Evolutionary conservation across 2,888 invertebrate species (phyloP).

Genomic region (Stictocephala bisonia): DNA sequence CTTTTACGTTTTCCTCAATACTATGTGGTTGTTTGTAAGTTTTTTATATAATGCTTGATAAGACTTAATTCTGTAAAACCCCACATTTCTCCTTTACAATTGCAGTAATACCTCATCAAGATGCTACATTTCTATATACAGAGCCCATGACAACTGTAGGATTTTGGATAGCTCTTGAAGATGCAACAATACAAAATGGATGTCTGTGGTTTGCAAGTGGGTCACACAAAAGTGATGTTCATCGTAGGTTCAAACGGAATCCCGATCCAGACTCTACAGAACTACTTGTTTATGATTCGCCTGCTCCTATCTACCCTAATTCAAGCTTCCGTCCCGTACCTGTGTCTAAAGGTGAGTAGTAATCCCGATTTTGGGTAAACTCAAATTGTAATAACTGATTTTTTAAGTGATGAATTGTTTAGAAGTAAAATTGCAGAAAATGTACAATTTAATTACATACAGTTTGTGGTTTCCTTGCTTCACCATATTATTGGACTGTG

Average conservation of each 20-base stretch:
- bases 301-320: conserved; percentile 76
- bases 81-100: no score
- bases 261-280: conserved; percentile 72
- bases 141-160: conserved; percentile 80
- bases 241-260: conserved; percentile 78
- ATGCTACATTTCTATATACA: conserved; percentile 88
- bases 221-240: conserved; percentile 88
- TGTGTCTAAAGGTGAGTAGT: conserved; percentile 80
- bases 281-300: conserved; percentile 75
- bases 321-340: conserved; percentile 82
- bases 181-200: conserved; percentile 92
- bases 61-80: no score
- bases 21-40: no score
- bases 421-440: no score
- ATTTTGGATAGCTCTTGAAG: conserved; percentile 97
- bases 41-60: no score
- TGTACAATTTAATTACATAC: no score
- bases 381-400: background rate
- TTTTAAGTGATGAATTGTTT: no score
- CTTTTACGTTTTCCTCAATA: no score
- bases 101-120: conserved; percentile 84
- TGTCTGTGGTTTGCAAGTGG: conserved; percentile 93
- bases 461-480: no score
- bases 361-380: background rate
- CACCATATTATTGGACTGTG: no score